Base-by-base conservation (phyloP, 2,888 invertebrate species). In the Aromia moschata region DNA sequence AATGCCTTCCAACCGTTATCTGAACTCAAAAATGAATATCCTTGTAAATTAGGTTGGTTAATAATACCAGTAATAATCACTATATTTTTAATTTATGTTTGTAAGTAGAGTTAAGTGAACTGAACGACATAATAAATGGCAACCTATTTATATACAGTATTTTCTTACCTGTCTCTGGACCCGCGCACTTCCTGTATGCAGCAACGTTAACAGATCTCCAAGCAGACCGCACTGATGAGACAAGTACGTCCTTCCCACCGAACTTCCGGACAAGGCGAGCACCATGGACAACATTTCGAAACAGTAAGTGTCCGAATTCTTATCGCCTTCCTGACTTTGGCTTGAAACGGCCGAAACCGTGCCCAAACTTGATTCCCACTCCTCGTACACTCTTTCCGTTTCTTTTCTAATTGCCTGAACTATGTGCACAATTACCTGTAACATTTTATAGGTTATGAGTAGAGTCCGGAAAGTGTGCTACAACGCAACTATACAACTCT, bases 271-370 rank as follows among this genome's bases (percentile, higher is more conserved):
- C 37, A 98, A 81, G 0, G 98, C 97, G 70, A 96, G 80, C 45
- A 94, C 96, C 91, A 97, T 91, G 2, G 96, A 96, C 15, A 98
- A 82, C 93, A 98, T 94, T 84, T 98, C 97, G 77, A 97, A 98
- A 82, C 97, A 97, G 79, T 96, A 98, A n/a, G 94, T 94, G 79
- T 98, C 97, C 1, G 84, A 83, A 58, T 83, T 82, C 74, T 84
- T 85, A 1, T 79, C 78, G 15, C 80, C 73, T 65, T 84, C 84
- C 36, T 65, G 63, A 61, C 82, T 83, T 44, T 76, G 71, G 25
- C 74, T 74, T 2, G 79, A 76, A 14, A 76, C 78, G 1, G 80
- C 80, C 1, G 81, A 81, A 20, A 81, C 76, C 0, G 84, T 83
- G 61, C 82, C 84, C n/a, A 89, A 73, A 25, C 84, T 80, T 4